Percentiles rank a stretch among this genome's conserved stretches.
phyloP scores from a whole-genome alignment of 2,797 vertebrate genomes.

The Pseudochirops corinnae region DNA sequence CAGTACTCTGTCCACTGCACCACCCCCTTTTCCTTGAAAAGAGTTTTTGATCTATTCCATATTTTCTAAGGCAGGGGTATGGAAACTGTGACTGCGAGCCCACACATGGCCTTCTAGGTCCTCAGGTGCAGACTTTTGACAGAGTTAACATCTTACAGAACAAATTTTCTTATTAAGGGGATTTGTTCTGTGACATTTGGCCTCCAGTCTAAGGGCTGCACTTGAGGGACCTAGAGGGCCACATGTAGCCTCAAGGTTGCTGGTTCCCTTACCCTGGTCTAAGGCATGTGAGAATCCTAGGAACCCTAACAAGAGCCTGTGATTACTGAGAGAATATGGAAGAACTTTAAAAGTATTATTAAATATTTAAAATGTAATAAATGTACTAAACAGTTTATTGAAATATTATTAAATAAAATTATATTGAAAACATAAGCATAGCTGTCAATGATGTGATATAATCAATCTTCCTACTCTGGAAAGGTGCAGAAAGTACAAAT shows the following conservation, averaged over 20 bases:
- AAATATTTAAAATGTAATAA: background rate
- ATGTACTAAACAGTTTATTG: background rate
- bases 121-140: too few species aligned
- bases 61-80: background rate
- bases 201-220: too few species aligned
- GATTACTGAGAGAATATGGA: background rate
- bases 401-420: background rate
- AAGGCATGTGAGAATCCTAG: background rate
- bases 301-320: background rate
- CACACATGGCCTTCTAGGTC: too few species aligned
- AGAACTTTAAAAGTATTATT: background rate
- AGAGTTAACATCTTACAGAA: too few species aligned
- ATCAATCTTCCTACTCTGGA: background rate
- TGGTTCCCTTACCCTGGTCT: too few species aligned
- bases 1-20: too few species aligned
- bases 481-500: background rate
- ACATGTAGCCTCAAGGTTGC: too few species aligned
- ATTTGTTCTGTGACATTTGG: too few species aligned
- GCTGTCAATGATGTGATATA: background rate
- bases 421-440: background rate
- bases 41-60: background rate
- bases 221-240: too few species aligned
- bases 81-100: too few species aligned
- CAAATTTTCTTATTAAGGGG: too few species aligned
- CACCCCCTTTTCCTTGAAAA: background rate